Percentiles rank a stretch among this genome's conserved stretches.
phyloP scores from a whole-genome alignment of 2,113 vertebrate species.

The Scolopax mira region DNA sequence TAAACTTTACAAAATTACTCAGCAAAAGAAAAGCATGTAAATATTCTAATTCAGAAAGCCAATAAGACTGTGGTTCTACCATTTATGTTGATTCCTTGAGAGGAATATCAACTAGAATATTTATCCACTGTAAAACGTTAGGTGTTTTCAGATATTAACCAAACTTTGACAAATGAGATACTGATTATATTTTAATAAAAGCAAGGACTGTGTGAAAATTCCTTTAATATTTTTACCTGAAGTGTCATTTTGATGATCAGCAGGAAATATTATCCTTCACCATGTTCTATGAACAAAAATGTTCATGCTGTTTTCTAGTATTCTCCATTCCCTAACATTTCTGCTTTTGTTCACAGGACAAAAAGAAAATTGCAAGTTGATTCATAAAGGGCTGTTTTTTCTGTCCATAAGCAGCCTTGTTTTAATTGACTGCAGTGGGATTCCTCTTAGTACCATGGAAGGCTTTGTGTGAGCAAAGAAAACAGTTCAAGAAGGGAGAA shows the following conservation, averaged over 20 bases:
- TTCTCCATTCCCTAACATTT: background rate
- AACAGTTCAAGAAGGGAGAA: background rate
- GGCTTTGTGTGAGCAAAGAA: background rate
- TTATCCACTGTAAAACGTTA: background rate
- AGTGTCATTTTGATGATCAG: too few relatives aligned
- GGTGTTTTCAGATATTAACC: background rate
- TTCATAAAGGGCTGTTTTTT: background rate
- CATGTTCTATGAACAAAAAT: background rate
- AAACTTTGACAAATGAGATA: background rate
- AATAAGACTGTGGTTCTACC: background rate
- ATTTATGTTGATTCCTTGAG: background rate
- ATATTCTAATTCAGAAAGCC: background rate
- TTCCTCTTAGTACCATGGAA: background rate
- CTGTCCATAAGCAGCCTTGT: background rate
- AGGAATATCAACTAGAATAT: background rate
- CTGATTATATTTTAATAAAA: background rate
- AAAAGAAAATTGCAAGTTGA: background rate
- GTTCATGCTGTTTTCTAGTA: background rate
- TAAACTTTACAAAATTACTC: background rate
- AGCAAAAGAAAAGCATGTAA: background rate
- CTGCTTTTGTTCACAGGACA: background rate
- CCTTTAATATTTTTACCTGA: background rate
- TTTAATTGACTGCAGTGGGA: constrained; percentile 44
- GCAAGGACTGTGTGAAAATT: background rate
- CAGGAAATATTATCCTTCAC: background rate